These are phyloP conservation scores for Talpa occidentalis DNA, from an alignment of 2,113 vertebrate genomes.

Conservation along the genomic window DNA sequence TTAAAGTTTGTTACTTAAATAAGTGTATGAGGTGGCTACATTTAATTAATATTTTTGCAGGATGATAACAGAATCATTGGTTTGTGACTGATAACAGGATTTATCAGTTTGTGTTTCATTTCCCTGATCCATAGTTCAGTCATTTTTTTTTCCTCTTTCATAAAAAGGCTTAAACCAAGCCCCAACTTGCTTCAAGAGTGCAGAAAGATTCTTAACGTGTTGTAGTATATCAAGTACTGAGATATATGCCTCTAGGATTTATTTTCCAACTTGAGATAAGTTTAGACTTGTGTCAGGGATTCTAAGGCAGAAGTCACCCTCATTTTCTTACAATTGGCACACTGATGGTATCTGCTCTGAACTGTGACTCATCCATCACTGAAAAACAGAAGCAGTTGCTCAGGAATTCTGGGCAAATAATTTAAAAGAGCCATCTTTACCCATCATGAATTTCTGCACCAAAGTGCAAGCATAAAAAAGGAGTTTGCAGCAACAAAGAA, in stretches of 20 bases:
- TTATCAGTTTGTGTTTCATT: neutral
- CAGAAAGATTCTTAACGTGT: constrained; percentile 40
- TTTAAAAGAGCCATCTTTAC: neutral
- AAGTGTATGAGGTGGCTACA: neutral
- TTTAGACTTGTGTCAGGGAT: constrained; percentile 66
- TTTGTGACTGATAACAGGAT: too few relatives aligned
- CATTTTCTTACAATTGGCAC: neutral
- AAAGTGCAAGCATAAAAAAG: neutral
- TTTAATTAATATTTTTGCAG: neutral
- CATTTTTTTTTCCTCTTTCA: constrained; percentile 23
- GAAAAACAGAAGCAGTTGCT: constrained; percentile 65
- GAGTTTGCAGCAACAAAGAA: neutral
- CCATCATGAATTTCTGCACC: constrained; percentile 32
- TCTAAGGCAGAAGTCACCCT: constrained; percentile 36
- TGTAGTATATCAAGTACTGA: constrained; percentile 2
- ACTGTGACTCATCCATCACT: constrained; percentile 65
- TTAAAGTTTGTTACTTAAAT: neutral
- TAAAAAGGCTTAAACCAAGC: constrained; percentile 51
- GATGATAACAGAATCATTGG: neutral
- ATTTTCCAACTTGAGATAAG: constrained; percentile 59
- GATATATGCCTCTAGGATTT: constrained; percentile 61
- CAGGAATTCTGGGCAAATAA: constrained; percentile 49
- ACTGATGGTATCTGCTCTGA: constrained; percentile 53
- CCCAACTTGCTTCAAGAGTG: constrained; percentile 51
- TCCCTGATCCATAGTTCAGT: neutral